Conservation (phyloP, 2,888 invertebrate genomes). For the Cantharis lateralis region DNA sequence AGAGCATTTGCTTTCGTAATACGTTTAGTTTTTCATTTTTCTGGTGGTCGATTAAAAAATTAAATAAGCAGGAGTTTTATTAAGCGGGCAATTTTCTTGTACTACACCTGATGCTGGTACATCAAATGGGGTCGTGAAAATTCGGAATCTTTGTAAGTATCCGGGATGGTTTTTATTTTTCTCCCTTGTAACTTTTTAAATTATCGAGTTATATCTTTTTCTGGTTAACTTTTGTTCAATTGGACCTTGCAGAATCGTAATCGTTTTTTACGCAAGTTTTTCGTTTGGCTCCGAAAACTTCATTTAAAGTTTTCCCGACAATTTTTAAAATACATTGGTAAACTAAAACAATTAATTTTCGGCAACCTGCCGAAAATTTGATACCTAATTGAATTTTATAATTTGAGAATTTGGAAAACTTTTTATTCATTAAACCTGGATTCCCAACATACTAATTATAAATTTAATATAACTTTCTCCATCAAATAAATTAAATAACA, state of each 20-base stretch:
- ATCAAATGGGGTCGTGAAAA: background rate
- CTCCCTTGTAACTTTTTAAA: background rate
- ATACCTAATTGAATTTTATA: background rate
- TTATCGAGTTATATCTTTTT: background rate
- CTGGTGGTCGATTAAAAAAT: background rate
- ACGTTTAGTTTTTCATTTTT: background rate
- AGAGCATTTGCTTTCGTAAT: background rate
- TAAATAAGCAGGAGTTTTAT: background rate
- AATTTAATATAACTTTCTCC: background rate
- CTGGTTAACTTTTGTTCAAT: background rate
- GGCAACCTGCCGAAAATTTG: background rate
- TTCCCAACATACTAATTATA: background rate
- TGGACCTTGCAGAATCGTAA: background rate
- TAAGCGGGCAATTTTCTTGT: background rate
- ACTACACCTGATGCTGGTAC: background rate
- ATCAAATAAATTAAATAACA: background rate
- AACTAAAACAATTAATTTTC: background rate
- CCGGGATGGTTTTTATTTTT: background rate
- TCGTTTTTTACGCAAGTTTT: background rate
- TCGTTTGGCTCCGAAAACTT: background rate
- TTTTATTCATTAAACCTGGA: background rate
- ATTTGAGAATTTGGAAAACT: background rate
- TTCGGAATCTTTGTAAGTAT: background rate
- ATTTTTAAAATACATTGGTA: background rate
- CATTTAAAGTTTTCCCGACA: background rate